Evolutionary conservation across 2,797 vertebrate genomes (phyloP), one percentile per base, ranked within the genome.

Genomic region (Artibeus lituratus): DNA sequence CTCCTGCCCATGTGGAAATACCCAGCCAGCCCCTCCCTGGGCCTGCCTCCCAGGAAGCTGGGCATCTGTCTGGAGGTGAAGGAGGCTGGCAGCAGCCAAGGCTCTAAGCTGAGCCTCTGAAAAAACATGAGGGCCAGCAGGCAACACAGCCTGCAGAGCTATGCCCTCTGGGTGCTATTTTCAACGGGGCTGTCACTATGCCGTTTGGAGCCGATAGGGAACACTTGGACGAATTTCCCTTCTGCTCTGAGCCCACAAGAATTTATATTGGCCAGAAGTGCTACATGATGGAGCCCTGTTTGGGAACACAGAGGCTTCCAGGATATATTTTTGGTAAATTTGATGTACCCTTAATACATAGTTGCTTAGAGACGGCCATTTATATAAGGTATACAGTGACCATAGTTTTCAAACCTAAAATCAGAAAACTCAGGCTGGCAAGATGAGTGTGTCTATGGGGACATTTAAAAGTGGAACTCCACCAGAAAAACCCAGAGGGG

Each of bases 291-390:
- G 87, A 95, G 69, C 32, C 65, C 73, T 92, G 55, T 93, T 59
- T 92, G 92, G 81, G 94, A 73, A 95, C 78, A 69, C 12, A 2
- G 82, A 90, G 44, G 44, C 32, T 95, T 92, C 93, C 69, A 70
- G 93, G 24, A 51, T 85, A 32, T 96, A 87, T 70, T 86, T 97
- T 90, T 53, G 78, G 92, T 96, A 89, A 94, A 90, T 93, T 11
- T 73, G 76, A 92, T 87, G 42, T 87, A 82, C 92, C n/a, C 76
- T 85, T 70, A 93, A 96, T 94, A 84, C 5, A 22, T 73, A 80
- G 95, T 96, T 97, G 95, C 97, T 94, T 92, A 93, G 92, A 88
- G 94, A 97, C 85, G 53, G 59, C 47, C n/a, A 88, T 77, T 74
- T 93, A 67, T 97, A 21, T 94, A 47, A 96, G 77, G 62, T 90